Conservation (phyloP, 2,888 invertebrate species). For the Mythimna vitellina region DNA sequence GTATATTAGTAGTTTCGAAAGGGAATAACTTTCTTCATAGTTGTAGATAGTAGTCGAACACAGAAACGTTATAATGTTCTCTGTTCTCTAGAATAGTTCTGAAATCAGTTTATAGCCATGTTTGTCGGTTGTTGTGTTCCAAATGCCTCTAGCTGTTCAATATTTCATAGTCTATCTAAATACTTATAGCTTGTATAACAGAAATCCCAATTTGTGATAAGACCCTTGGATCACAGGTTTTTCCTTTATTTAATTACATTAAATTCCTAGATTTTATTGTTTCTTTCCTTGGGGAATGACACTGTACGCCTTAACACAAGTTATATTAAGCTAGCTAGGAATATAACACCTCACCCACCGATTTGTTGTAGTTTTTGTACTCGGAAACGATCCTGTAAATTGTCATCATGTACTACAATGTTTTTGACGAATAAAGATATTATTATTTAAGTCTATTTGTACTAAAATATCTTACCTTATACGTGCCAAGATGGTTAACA, state of each 20-base stretch:
- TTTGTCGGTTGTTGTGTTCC: not conserved
- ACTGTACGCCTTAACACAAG: no score
- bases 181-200: not conserved
- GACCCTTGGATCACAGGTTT: not conserved
- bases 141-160: not conserved
- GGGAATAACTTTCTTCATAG: constrained; percentile 24
- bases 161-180: not conserved
- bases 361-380: no score
- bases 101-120: not conserved
- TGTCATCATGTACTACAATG: no score
- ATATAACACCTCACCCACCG: no score
- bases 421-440: no score
- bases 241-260: no score
- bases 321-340: no score
- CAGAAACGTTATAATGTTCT: not conserved
- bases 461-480: constrained; percentile 91
- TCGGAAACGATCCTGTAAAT: no score
- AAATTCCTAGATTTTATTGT: no score
- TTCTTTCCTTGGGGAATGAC: no score
- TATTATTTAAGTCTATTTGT: not conserved
- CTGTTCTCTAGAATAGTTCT: not conserved
- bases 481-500: constrained; percentile 96
- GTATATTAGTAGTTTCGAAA: constrained; percentile 22
- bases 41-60: constrained; percentile 5
- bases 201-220: no score